These are phyloP conservation scores for Xiphorhynchus elegans DNA, from an alignment of 2,113 vertebrate genomes.

Conservation along the genomic window DNA sequence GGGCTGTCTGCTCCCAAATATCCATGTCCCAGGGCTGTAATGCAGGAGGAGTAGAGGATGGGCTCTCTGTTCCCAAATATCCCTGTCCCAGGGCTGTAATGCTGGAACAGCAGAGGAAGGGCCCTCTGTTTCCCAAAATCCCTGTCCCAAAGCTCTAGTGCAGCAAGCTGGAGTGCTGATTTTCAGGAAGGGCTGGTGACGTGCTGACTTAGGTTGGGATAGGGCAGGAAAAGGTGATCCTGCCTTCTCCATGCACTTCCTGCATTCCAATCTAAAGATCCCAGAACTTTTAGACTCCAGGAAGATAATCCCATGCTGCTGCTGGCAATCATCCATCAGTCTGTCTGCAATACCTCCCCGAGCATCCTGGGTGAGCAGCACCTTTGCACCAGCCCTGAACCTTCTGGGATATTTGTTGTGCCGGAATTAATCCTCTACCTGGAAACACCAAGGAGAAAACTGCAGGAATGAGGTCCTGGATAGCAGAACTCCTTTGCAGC, in stretches of 20 bases:
- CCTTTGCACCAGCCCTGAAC: fast-evolving
- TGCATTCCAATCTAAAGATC: background rate
- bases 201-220: background rate
- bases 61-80: background rate
- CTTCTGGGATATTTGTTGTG: background rate
- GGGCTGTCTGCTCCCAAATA: background rate
- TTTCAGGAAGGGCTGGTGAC: background rate
- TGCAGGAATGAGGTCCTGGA: background rate
- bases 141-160: fast-evolving
- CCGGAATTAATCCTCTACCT: background rate
- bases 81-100: background rate
- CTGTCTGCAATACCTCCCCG: fast-evolving
- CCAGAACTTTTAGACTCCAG: background rate
- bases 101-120: background rate
- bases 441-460: background rate
- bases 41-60: background rate
- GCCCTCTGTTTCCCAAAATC: background rate
- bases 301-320: fast-evolving
- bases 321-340: background rate
- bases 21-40: background rate
- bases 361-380: background rate
- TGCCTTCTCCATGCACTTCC: fast-evolving
- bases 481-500: background rate
- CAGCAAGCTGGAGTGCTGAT: background rate
- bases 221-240: background rate